Evolutionary conservation across 1,140 invertebrate species (phyloP), one percentile per base, ranked within the genome.

Genomic region (Ruditapes philippinarum): DNA sequence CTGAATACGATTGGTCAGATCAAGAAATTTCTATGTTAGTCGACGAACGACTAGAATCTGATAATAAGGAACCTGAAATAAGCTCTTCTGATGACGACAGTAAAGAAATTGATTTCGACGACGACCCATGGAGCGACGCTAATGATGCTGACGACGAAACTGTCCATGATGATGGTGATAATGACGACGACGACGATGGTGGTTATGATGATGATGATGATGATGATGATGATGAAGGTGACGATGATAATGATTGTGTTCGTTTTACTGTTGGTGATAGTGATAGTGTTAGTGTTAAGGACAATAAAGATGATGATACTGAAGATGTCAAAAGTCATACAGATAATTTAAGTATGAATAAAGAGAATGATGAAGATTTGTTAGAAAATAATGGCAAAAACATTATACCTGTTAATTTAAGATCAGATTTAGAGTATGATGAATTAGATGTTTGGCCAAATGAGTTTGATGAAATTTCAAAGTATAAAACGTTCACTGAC

Each of bases 21-120:
- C 0, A 33, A 25, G 65, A 42, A 9, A 74, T 38, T 11, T 4
- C n/a, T 38, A 11, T 14, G 0, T n/a, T 14, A 17, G n/a, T 14
- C 19, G 70, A 74, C 38, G 31, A 33, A 74, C 14, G 11, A 17
- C 31, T 38, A 74, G 40, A 38, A 9, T 19, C 17, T 14, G 31
- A 74, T 38, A n/a, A 40, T 3, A 7, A 1, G 0, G n/a, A 25
- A 25, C 14, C 11, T 38, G 38, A 42, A 5, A 40, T 38, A 42
- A 38, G 33, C 2, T 17, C 11, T 3, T 17, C 38, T 38, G n/a
- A 74, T 74, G 38, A 14, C 11, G 40, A 68, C 62, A 17, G 3
- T 68, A 25, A 68, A 9, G 62, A 68, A 68, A 33, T 36, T 68
- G 62, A 68, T 68, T 68, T n/a, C 36, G 62, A 68, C 28, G 62